Conservation (phyloP, 2,888 invertebrate genomes). For the Diplazon laetatorius region DNA sequence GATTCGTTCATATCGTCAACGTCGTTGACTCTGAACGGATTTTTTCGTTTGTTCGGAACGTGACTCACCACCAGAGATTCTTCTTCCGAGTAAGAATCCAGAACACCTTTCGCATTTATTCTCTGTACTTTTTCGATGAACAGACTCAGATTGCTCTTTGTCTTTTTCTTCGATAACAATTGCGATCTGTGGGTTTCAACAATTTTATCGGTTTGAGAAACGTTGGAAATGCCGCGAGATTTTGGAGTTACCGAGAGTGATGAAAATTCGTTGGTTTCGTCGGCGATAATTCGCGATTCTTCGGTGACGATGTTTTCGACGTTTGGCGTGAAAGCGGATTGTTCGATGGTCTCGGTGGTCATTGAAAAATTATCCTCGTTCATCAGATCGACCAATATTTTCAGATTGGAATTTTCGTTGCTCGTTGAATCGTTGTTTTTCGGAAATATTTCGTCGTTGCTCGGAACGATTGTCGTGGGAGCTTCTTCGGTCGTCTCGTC, state of each 20-base stretch:
- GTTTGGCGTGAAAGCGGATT: constrained; percentile 21
- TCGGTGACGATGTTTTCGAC: not conserved
- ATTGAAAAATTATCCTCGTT: constrained; percentile 38
- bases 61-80: constrained; percentile 35
- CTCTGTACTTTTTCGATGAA: constrained; percentile 73
- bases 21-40: constrained; percentile 54
- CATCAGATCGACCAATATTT: constrained; percentile 59
- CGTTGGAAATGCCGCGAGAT: constrained; percentile 4
- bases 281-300: not conserved
- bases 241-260: constrained; percentile 43
- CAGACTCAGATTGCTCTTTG: constrained; percentile 72
- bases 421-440: constrained; percentile 3
- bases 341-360: constrained; percentile 1
- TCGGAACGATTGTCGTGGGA: not conserved
- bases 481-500: constrained; percentile 48
- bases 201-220: not conserved
- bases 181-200: constrained; percentile 9
- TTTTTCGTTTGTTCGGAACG: constrained; percentile 38
- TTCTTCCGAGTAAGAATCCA: constrained; percentile 53
- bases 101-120: constrained; percentile 67
- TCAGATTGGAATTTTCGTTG: constrained; percentile 56
- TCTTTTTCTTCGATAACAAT: constrained; percentile 41
- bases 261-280: not conserved
- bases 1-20: constrained; percentile 39
- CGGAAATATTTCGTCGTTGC: not conserved